Evolutionary conservation across 2,888 invertebrate genomes (phyloP), one percentile per base, ranked within the genome.

Genomic region (Drepana falcataria): DNA sequence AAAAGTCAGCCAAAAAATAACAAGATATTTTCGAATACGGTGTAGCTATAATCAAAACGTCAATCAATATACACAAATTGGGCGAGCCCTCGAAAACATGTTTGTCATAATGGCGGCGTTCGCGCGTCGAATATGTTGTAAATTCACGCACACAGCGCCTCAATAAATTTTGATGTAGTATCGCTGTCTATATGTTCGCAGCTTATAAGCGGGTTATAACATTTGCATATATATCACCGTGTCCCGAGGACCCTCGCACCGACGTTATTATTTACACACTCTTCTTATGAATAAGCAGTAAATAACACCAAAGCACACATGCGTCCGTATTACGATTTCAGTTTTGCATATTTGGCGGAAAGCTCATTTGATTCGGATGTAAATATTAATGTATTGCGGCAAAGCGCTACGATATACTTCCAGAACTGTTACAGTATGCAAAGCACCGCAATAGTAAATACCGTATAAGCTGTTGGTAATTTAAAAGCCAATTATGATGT

Each of bases 171-270:
- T 85, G 85, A 87, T 84, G 76, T 77, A 83, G 81, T 79, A 81
- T 79, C 77, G 76, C 61, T 57, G 63, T 61, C 68, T 68, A 78
- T 79, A 81, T 82, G 81, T 81, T 73, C 77, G 67, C 71, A 73
- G 79, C 80, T 81, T 79, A 81, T 90, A 90, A 88, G 85, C 87
- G 84, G 83, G 87, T 84, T 87, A 87, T 88, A 86, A 86, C 75
- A 90, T 91, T 91, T 87, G 81, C 91, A 91, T 91, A 87, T 89
- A 90, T 85, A 91, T 89, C 90, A 87, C 86, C 70, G 60, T 81
- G 81, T 82, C 77, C 74, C 77, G 67, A 34, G 51, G 9, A 40
- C 51, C 40, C 54, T 53, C 53, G 57, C 49, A 58, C 60, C 60
- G 75, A 79, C 78, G 77, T 77, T 79, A 72, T 79, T 83, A 83